Evolutionary conservation across 2,888 invertebrate genomes (phyloP).

Genomic region (Mythimna pallens): DNA sequence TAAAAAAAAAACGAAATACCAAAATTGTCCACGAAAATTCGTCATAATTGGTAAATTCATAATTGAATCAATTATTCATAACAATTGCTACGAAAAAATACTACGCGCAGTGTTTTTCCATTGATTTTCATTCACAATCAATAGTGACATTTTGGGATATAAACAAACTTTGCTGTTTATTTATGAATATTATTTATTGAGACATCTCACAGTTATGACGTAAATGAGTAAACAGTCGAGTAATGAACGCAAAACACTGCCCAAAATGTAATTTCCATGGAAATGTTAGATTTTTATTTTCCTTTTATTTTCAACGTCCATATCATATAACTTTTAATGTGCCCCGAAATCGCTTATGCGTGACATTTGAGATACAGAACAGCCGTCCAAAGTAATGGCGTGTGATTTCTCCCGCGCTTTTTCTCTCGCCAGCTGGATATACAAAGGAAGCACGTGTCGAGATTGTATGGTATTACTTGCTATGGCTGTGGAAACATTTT

Average conservation of each 20-base stretch:
- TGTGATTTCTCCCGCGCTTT: slow-evolving; percentile 28
- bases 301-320: slow-evolving; percentile 7
- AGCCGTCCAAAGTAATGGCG: slow-evolving; percentile 42
- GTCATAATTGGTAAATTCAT: too few species aligned
- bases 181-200: too few species aligned
- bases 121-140: too few species aligned
- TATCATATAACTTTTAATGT: slow-evolving; percentile 47
- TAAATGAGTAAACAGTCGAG: not conserved
- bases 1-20: too few species aligned
- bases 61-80: too few species aligned
- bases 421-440: not conserved
- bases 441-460: not conserved
- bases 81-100: too few species aligned
- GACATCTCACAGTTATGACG: not conserved
- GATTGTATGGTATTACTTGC: not conserved
- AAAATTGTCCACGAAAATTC: too few species aligned
- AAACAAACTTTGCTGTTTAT: too few species aligned
- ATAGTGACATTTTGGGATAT: too few species aligned
- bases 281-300: slow-evolving; percentile 31
- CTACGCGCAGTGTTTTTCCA: too few species aligned
- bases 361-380: slow-evolving; percentile 30
- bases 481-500: too few species aligned
- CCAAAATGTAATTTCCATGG: slow-evolving; percentile 8
- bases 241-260: not conserved
- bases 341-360: slow-evolving; percentile 15